Conservation (phyloP, 35 echinoderm and acorn worm genomes). For the Chiridota heheva region DNA sequence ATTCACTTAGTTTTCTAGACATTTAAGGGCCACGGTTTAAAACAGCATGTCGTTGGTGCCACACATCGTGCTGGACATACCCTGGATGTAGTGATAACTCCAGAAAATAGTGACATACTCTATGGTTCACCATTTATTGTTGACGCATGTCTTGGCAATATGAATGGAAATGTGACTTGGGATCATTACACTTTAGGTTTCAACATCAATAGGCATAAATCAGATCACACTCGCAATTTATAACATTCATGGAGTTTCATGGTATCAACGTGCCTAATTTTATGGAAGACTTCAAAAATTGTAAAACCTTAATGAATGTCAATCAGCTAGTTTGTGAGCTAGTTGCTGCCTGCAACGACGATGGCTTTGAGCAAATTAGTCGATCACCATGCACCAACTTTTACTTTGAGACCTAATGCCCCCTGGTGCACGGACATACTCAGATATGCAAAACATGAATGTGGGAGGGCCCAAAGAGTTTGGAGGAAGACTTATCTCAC, state of each 20-base stretch:
- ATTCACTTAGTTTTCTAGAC: background rate
- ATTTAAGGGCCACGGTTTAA: background rate
- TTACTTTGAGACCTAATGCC: slow-evolving; percentile 11
- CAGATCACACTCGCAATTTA: background rate
- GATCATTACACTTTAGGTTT: slow-evolving; percentile 6
- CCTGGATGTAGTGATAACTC: slow-evolving; percentile 16
- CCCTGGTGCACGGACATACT: slow-evolving; percentile 25
- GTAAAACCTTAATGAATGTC: background rate
- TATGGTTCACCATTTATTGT: slow-evolving; percentile 6
- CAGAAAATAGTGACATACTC: background rate
- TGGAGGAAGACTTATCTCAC: background rate
- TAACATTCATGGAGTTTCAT: slow-evolving; percentile 15
- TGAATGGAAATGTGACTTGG: background rate
- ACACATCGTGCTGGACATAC: slow-evolving; percentile 28
- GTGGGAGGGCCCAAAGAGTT: slow-evolving; percentile 27
- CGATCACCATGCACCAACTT: slow-evolving; percentile 18
- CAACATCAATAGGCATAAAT: background rate
- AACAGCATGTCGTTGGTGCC: slow-evolving; percentile 7
- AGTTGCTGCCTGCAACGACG: background rate
- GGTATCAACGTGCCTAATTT: background rate
- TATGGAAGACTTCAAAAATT: background rate
- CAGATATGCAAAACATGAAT: slow-evolving; percentile 12
- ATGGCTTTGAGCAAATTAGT: background rate
- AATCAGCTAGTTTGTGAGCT: slow-evolving; percentile 8
- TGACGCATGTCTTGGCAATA: background rate